Evolutionary conservation across 2,888 invertebrate species (phyloP).

Genomic region (Meliscaeva auricollis): DNA sequence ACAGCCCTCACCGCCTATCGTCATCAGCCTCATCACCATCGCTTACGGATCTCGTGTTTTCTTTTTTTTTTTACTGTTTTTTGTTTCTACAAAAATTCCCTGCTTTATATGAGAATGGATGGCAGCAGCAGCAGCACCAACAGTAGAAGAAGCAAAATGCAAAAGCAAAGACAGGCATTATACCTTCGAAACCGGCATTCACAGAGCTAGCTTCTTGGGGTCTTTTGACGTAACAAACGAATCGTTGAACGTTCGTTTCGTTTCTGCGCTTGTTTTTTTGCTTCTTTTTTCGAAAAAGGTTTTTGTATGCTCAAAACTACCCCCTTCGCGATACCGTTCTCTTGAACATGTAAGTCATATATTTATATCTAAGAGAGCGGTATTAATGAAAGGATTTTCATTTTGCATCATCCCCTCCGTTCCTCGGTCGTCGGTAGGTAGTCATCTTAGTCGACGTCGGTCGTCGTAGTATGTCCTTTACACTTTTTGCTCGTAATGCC

Average conservation of each 20-base stretch:
- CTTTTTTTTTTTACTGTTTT: conserved; percentile 6
- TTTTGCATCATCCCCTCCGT: conserved; percentile 67
- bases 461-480: conserved; percentile 7
- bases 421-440: not conserved
- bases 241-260: conserved; percentile 34
- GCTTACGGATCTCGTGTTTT: conserved; percentile 20
- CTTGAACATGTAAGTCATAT: conserved; percentile 31
- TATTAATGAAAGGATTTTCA: conserved; percentile 82
- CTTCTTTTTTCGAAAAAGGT: not conserved
- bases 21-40: conserved; percentile 4
- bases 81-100: conserved; percentile 23
- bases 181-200: conserved; percentile 53
- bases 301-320: conserved; percentile 57
- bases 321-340: conserved; percentile 43
- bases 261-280: conserved; percentile 41
- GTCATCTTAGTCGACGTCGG: not conserved
- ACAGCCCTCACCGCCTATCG: conserved; percentile 19
- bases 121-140: conserved; percentile 22
- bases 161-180: conserved; percentile 37
- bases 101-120: conserved; percentile 37
- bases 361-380: conserved; percentile 68
- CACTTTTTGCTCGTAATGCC: conserved; percentile 52
- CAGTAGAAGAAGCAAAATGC: too few species aligned
- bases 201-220: conserved; percentile 49
- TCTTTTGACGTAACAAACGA: conserved; percentile 52